Evolutionary conservation across 92 coral and sea anemone genomes (phyloP), one percentile per base, ranked within the genome.

Genomic region (Umimayanthus kanabou): DNA sequence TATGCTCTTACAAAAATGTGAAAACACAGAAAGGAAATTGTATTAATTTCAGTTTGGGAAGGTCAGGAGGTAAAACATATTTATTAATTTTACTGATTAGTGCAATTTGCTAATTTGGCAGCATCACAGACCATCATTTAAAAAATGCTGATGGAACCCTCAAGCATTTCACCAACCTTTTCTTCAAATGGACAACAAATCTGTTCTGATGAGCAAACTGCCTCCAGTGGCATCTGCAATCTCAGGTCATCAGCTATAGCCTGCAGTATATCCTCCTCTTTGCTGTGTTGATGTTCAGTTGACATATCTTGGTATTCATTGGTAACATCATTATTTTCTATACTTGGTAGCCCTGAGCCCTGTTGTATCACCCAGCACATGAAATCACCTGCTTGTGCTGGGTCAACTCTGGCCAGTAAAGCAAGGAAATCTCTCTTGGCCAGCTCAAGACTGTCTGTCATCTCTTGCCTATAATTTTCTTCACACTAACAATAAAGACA

Each of bases 291-390:
- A 4, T 74, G 43, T 15, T 87, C 78, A 39, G 75, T 26, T 3
- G 76, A 30, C 10, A 6, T 45, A 20, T 86, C 85, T 33, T 67
- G 75, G 47, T 70, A 84, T 37, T 49, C 42, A 49, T 42, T 50
- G 23, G 87, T 26, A 18, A 43, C 39, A 13, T 28, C 47, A 11
- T 28, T 90, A 79, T 50, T 85, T 70, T 82, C 73, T 7, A 55
- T 64, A 8, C 28, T 22, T 29, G 85, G 22, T 64, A 89, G 28
- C 4, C 66, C 82, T 20, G 89, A 88, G 73, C 94, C 89, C 43
- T 90, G 91, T 39, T 94, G 79, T 13, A 77, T 15, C 25, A 95
- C 93, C 98, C 98, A 95, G 20, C 87, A 87, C 11, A 95, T 79
- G 55, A 95, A 95, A 73, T 88, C 90, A 79, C 78, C 80, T 20